Evolutionary conservation across 2,797 vertebrate genomes (phyloP).

Genomic region (Chelon labrosus): DNA sequence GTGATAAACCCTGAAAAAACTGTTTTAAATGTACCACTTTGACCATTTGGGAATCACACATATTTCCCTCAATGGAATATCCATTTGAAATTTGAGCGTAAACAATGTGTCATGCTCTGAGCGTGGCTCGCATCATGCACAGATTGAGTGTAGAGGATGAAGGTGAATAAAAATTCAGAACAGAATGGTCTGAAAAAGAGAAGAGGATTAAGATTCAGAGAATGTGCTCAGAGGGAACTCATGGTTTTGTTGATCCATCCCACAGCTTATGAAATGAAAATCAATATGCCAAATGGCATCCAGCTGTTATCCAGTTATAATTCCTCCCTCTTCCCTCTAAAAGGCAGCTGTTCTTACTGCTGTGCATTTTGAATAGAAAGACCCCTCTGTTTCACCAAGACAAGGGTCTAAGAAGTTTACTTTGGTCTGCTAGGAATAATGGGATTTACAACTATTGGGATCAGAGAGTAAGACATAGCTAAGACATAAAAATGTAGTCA

Average conservation of each 20-base stretch:
- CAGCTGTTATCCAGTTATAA: slow-evolving; percentile 21
- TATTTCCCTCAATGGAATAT: too few relatives aligned
- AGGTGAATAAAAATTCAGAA: not conserved
- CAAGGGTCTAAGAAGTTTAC: slow-evolving; percentile 16
- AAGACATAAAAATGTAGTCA: not conserved
- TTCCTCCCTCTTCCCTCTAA: not conserved
- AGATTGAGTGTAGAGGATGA: not conserved
- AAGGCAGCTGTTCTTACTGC: not conserved
- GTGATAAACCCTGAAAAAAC: too few relatives aligned
- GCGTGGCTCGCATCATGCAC: not conserved
- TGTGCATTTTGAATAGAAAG: not conserved
- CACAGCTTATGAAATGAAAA: slow-evolving; percentile 24
- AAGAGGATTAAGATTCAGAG: not conserved
- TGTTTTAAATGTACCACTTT: too few relatives aligned
- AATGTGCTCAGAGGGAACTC: not conserved
- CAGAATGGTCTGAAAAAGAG: not conserved
- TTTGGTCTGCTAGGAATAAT: slow-evolving; percentile 17
- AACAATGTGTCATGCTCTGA: not conserved
- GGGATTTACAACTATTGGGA: slow-evolving; percentile 15
- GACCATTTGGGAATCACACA: too few relatives aligned
- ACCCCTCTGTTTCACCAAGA: slow-evolving; percentile 12
- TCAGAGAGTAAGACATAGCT: not conserved
- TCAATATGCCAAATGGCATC: not conserved
- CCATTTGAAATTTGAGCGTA: not conserved
- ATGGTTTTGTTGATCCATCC: slow-evolving; percentile 13